phyloP scores from a whole-genome alignment of 2,888 invertebrate species.

The Mongoloraphidia duomilia region DNA sequence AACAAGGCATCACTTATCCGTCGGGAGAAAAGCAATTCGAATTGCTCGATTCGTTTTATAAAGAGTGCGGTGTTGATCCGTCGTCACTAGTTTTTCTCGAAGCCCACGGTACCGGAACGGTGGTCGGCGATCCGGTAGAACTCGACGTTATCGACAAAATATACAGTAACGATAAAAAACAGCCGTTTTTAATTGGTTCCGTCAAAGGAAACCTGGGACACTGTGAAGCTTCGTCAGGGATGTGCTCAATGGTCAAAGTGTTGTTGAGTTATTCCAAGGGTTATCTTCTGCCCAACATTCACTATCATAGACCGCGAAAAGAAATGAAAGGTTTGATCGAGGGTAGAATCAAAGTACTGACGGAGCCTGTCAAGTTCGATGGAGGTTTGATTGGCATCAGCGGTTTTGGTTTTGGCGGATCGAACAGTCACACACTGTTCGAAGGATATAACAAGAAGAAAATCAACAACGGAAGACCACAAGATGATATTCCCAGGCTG shows the following conservation, averaged over 20 bases:
- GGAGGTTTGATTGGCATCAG: conserved; percentile 71
- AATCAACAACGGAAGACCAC: conserved; percentile 43
- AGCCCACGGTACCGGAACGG: conserved; percentile 74
- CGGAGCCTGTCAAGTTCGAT: conserved; percentile 51
- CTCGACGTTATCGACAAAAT: conserved; percentile 66
- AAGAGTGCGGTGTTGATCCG: conserved; percentile 57
- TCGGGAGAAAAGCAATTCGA: conserved; percentile 40
- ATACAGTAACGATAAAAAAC: conserved; percentile 56
- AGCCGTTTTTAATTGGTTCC: conserved; percentile 72
- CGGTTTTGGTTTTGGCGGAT: conserved; percentile 90
- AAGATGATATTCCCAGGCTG: conserved; percentile 55
- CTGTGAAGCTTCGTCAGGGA: conserved; percentile 71
- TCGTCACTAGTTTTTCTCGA: conserved; percentile 62
- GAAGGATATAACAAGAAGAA: conserved; percentile 44
- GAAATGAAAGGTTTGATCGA: conserved; percentile 45
- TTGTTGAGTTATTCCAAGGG: conserved; percentile 58
- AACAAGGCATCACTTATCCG: conserved; percentile 27
- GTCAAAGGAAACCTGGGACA: conserved; percentile 93
- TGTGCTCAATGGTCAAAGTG: conserved; percentile 72
- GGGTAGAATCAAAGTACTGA: conserved; percentile 55
- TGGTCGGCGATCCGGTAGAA: conserved; percentile 87
- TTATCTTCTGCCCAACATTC: conserved; percentile 71
- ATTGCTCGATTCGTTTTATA: conserved; percentile 47
- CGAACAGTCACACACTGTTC: conserved; percentile 60
- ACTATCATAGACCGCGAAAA: conserved; percentile 41